Base-by-base conservation (phyloP, 1,140 invertebrate genomes). In the Ganaspis sp. region DNA sequence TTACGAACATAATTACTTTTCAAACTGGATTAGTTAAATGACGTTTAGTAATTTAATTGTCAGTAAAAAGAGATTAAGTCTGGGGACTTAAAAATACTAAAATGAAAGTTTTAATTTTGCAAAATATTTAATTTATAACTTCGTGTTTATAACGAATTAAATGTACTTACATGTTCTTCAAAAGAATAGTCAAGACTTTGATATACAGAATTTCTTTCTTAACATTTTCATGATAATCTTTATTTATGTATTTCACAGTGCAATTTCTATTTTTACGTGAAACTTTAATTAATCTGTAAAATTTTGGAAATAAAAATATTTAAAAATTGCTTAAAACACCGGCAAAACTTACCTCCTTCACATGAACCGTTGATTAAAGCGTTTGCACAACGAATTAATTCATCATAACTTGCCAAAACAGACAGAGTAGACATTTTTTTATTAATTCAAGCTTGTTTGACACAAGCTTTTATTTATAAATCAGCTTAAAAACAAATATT, bases 301-400 rank as follows among this genome's bases (percentile, higher is more conserved):
- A 64, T 34, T 42, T 73, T 29, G 11, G n/a, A n/a, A n/a, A n/a
- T n/a, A n/a, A n/a, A n/a, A n/a, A n/a, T n/a, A n/a, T n/a, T 58
- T 72, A 73, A 72, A 76, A 58, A 75, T 76, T 15, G 64, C n/a
- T n/a, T 15, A 73, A 72, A 42, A 42, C 70, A 64, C 21, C 45
- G 45, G 45, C 17, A 69, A 72, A 72, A 81, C 84, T 83, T 85
- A 95, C 94, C 94, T 92, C 94, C 94, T 89, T 95, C 94, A 23
- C 93, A 93, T 0, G 92, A 92, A 79, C 93, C 94, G 82, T 94
- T 94, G 72, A 93, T 91, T 12, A 95, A 88, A 69, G 94, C 92
- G 81, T 93, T 92, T 75, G 94, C 93, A 83, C 94, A 94, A 76
- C 94, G 92, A 83, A 94, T 93, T 76, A 95, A 89, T 90, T 95